phyloP scores from a whole-genome alignment of 2,113 vertebrate genomes.

The Plecturocebus donacophilus region DNA sequence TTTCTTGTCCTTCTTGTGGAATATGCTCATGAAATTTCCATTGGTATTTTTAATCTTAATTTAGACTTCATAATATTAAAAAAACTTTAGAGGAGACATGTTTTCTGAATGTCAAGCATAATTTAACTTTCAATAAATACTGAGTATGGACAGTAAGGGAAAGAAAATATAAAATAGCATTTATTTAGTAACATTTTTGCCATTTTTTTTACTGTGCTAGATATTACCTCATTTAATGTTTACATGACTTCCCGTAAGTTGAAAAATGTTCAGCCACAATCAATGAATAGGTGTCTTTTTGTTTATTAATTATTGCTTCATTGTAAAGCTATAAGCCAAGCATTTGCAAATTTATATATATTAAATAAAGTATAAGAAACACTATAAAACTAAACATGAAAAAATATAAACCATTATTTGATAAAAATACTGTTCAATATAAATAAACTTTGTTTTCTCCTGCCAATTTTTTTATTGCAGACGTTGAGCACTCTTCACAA shows the following conservation, averaged over 20 bases:
- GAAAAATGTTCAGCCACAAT: not conserved
- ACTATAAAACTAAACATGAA: not conserved
- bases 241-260: not conserved
- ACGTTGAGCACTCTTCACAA: not conserved
- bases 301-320: not conserved
- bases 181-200: not conserved
- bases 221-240: not conserved
- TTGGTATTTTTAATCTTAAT: constrained; percentile 57
- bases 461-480: not conserved
- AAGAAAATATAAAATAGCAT: constrained; percentile 13
- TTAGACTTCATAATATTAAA: constrained; percentile 56
- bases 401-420: not conserved
- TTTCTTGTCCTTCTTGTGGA: constrained; percentile 70
- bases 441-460: not conserved
- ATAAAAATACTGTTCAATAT: not conserved
- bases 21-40: constrained; percentile 49
- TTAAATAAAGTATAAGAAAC: not conserved
- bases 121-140: constrained; percentile 54
- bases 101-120: constrained; percentile 34
- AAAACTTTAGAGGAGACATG: not conserved
- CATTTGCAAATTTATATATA: not conserved
- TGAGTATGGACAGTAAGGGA: not conserved
- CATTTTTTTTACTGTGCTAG: not conserved
- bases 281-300: not conserved
- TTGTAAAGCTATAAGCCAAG: not conserved